These are phyloP conservation scores for Homarus gammarus DNA, from an alignment of 2,888 invertebrate genomes.

Conservation along the genomic window DNA sequence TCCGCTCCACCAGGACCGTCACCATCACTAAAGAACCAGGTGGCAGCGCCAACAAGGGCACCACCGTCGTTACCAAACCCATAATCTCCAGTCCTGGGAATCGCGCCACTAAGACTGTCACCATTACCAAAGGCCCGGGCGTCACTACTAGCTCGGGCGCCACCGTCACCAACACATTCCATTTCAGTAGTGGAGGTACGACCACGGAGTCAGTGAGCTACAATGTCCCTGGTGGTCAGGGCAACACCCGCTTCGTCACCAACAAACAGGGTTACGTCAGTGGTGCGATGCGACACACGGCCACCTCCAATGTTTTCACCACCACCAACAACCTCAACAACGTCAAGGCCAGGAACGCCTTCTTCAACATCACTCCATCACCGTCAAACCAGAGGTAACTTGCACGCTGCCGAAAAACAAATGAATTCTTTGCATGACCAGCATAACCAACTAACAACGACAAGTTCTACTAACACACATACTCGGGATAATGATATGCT, in stretches of 20 bases:
- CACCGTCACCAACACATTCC: slow-evolving; percentile 25
- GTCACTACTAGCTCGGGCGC: background rate
- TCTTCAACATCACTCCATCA: slow-evolving; percentile 23
- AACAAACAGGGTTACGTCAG: slow-evolving; percentile 6
- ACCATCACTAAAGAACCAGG: background rate
- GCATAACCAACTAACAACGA: background rate
- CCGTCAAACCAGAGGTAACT: slow-evolving; percentile 27
- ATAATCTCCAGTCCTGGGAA: background rate
- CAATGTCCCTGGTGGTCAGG: background rate
- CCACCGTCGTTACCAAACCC: slow-evolving; percentile 9
- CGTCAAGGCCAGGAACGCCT: slow-evolving; percentile 21
- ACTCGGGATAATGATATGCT: no score
- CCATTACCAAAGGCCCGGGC: slow-evolving; percentile 13
- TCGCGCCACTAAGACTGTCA: slow-evolving; percentile 10
- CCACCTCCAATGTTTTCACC: slow-evolving; percentile 6
- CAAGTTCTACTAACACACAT: background rate
- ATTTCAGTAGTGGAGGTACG: slow-evolving; percentile 27
- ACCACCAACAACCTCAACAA: background rate
- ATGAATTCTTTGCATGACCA: background rate
- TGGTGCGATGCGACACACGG: background rate
- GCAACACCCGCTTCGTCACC: slow-evolving; percentile 22
- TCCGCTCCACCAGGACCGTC: background rate
- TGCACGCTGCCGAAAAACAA: background rate
- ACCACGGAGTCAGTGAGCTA: slow-evolving; percentile 6
- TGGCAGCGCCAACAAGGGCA: background rate